Conservation (phyloP, 1,140 invertebrate species). For the Heliconius hermathena region DNA sequence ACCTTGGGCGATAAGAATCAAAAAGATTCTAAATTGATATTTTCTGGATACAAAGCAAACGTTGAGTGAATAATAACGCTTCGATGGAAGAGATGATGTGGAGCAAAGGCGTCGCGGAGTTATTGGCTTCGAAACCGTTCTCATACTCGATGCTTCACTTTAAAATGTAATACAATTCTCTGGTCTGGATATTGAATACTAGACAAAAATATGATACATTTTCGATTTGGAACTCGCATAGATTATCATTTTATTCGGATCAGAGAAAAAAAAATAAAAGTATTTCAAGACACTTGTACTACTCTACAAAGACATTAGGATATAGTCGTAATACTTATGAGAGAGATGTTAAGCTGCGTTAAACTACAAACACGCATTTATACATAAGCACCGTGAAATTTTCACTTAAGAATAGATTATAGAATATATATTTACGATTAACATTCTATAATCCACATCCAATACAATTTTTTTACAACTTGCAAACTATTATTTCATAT, state of each 20-base stretch:
- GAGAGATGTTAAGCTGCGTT: constrained; percentile 16
- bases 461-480: constrained; percentile 44
- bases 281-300: neutral
- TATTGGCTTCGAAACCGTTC: constrained; percentile 45
- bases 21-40: constrained; percentile 50
- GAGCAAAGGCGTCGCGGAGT: constrained; percentile 45
- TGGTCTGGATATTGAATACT: constrained; percentile 21
- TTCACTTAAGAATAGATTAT: constrained; percentile 27
- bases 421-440: constrained; percentile 35
- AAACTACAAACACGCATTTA: constrained; percentile 30
- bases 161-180: constrained; percentile 24
- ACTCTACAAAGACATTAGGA: neutral
- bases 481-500: constrained; percentile 51
- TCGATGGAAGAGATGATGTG: constrained; percentile 46
- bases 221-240: neutral
- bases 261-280: too few relatives aligned
- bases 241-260: neutral
- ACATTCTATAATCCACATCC: constrained; percentile 33
- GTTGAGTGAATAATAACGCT: constrained; percentile 53
- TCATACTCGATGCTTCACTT: constrained; percentile 21
- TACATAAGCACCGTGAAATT: constrained; percentile 33
- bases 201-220: constrained; percentile 6
- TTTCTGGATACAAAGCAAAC: constrained; percentile 49
- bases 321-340: neutral
- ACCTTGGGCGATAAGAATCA: constrained; percentile 23